A percentile compares a stretch with the other conserved stretches of the same genome.
Conservation (phyloP, 2,797 vertebrate genomes). For the Macropus fuliginosus region DNA sequence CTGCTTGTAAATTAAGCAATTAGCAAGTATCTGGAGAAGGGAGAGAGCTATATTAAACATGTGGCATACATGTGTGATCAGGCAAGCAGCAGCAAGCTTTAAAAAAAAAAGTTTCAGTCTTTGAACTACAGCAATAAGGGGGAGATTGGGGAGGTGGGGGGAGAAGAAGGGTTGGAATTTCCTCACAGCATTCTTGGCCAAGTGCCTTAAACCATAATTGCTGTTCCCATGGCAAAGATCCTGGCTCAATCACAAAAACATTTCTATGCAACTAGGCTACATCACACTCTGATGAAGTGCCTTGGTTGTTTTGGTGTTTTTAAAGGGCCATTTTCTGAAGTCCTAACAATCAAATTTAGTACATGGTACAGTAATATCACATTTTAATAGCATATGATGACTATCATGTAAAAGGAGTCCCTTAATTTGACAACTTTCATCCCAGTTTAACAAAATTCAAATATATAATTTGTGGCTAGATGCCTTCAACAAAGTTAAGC, state of each 20-base stretch:
- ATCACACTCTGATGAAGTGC: constrained; percentile 73
- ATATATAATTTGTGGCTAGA: background rate
- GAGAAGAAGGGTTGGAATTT: constrained; percentile 84
- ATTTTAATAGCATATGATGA: background rate
- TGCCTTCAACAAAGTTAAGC: background rate
- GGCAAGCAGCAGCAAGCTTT: constrained; percentile 23
- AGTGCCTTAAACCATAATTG: constrained; percentile 86
- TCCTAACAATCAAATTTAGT: background rate
- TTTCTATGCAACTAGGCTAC: constrained; percentile 70
- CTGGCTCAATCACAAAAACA: constrained; percentile 79
- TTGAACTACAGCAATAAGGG: constrained; percentile 69
- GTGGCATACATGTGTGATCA: constrained; percentile 69
- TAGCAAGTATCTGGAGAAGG: background rate
- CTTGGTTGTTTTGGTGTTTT: background rate
- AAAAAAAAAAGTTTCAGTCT: constrained; percentile 74
- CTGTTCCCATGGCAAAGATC: constrained; percentile 86
- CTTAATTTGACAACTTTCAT: background rate
- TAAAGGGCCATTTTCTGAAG: background rate
- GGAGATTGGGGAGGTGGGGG: constrained; percentile 44
- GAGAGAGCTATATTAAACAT: constrained; percentile 12
- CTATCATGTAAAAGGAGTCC: background rate
- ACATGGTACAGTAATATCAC: background rate
- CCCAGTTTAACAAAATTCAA: background rate
- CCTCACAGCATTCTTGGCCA: constrained; percentile 89
- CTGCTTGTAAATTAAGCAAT: background rate